Percentiles rank a stretch among this genome's conserved stretches.
phyloP scores from a whole-genome alignment of 2,113 vertebrate genomes.

The Festucalex cinctus region DNA sequence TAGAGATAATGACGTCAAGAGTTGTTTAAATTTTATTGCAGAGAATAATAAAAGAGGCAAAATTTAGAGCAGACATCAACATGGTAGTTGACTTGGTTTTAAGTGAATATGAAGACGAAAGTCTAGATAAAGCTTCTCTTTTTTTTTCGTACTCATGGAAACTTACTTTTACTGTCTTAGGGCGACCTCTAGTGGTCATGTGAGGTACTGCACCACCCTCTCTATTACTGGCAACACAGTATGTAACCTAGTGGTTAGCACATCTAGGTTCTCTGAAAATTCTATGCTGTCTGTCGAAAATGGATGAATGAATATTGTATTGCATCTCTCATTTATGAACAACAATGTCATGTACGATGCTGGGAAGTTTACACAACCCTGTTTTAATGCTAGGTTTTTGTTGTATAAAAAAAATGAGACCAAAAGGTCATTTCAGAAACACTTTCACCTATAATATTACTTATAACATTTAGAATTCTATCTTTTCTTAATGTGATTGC shows the following conservation, averaged over 20 bases:
- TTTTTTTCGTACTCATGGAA: neutral
- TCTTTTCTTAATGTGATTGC: neutral
- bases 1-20: neutral
- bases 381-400: neutral
- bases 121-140: too few species aligned
- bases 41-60: neutral
- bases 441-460: neutral
- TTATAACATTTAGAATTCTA: too few species aligned
- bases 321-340: too few species aligned
- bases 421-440: neutral
- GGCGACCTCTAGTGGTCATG: conserved; percentile 57
- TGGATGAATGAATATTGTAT: too few species aligned
- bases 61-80: neutral
- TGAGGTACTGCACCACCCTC: conserved; percentile 6
- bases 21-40: neutral
- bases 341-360: too few species aligned
- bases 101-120: neutral
- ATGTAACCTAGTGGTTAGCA: too few species aligned
- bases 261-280: neutral
- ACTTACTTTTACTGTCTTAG: neutral
- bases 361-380: neutral
- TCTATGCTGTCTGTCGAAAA: too few species aligned
- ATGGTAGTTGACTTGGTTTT: neutral
- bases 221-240: neutral
- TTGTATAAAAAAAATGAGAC: neutral